Base-by-base conservation (phyloP, 1,140 invertebrate species). In the Littorina saxatilis region DNA sequence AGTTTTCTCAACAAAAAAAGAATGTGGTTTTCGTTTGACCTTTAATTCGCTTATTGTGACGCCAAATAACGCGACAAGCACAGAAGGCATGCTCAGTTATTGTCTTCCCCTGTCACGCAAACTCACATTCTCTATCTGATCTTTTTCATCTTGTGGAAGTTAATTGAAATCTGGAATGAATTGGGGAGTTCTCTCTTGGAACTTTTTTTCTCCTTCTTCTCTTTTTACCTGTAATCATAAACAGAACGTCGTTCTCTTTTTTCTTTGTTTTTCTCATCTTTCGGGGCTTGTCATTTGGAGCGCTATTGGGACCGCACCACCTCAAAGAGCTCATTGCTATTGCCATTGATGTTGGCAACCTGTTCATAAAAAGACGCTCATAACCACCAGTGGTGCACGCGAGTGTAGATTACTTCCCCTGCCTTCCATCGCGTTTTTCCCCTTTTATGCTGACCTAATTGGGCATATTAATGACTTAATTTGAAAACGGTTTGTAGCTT, bases 381-480 rank as follows among this genome's bases (percentile, higher is more conserved):
- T 47, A 47, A 47, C 5, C 43, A n/a, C 43, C 7, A 47, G 5
- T 47, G 43, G 17, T 68, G 66, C 66, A 27, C 37, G 66, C 66
- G 29, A 68, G 66, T 35, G 29, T 68, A 68, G 27, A 68, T 68
- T 68, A 68, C 66, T 35, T 68, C 66, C 66, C 43, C 43, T 47
- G 66, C 35, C 32, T 68, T 68, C 37, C 66, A 29, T 27, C 20
- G 20, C 32, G 66, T 27, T 68, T 68, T 68, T 68, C 20, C 20
- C 66, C 66, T 20, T 68, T 68, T 68, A 37, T 68, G 17, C 66
- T 76, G 74, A 58, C 50, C 76, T 78, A 78, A 78, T 78, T 78
- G 52, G 76, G 52, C 76, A 78, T 78, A 78, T 78, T 78, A 78
- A 78, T 78, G 75, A 63, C 35, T 63, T 66, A 58, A 78, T 78